Base-by-base conservation (phyloP, 2,888 invertebrate species). In the Drosophila villosipedis region DNA sequence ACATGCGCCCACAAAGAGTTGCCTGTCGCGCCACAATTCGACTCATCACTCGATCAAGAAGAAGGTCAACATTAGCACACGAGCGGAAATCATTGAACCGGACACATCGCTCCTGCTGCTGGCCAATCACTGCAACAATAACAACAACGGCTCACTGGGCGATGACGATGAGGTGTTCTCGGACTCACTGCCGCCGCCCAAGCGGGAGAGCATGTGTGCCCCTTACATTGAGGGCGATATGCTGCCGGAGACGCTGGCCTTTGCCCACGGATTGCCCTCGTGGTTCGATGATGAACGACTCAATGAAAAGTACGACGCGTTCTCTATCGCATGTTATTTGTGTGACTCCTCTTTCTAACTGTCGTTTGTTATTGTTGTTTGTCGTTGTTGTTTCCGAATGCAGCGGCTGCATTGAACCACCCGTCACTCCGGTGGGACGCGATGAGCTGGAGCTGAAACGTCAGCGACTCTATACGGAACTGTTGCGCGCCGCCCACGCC, bases 401-500 rank as follows among this genome's bases (percentile, higher is more conserved):
- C 68, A 74, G 92, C 81, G 92, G 92, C 79, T 92, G 92, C 86
- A 91, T 91, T 92, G 94, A 93, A 93, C 94, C 92, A 79, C 96
- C 96, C 55, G 96, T 96, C 66, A 96, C 96, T 68, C 97, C 96
- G 22, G 95, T 97, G 54, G 96, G 96, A 64, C 95, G 96, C 69
- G 97, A 97, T 93, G 96, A 97, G 91, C 93, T 97, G 83, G 97
- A 96, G 76, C 93, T 97, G 83, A 94, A 96, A 76, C 94, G 96
- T 68, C 96, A 96, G 92, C 94, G 96, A 85, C 96, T 97, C 93
- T 96, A 96, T 93, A 96, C 96, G 63, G 97, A 97, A 91, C 94
- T 97, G 71, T 94, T 97, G 78, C 95, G 95, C 84, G 96, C 96
- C 82, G 96, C 96, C 53, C 95, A 96, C 90, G 96, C 95, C 82